Conservation (phyloP, 2,113 vertebrate genomes). For the Indicator maculatus region DNA sequence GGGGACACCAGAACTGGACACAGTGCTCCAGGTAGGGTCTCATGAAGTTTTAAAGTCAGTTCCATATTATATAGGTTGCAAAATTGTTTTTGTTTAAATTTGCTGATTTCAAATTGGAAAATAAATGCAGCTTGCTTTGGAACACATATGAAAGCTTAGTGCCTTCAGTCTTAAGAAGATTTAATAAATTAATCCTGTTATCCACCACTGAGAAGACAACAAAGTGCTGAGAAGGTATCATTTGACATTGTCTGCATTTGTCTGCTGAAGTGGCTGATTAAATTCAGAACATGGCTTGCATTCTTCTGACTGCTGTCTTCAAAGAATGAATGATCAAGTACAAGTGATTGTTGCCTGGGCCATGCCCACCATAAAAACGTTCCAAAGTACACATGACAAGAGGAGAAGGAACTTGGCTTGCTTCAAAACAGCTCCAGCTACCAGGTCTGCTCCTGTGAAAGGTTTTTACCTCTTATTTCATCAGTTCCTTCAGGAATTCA, state of each 20-base stretch:
- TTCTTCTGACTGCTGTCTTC: conserved; percentile 12
- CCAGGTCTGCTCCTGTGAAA: not conserved
- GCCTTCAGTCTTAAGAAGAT: not conserved
- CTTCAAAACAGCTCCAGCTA: not conserved
- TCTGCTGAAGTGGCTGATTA: not conserved
- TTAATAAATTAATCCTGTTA: conserved; percentile 53
- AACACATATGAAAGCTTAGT: not conserved
- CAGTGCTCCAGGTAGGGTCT: too few relatives aligned
- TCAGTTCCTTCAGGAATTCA: not conserved
- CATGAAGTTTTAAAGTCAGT: not conserved
- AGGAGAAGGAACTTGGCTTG: not conserved
- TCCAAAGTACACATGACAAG: conserved; percentile 38
- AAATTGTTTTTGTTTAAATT: not conserved
- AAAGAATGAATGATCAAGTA: conserved; percentile 12
- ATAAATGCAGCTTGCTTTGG: not conserved
- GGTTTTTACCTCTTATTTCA: not conserved
- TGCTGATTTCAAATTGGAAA: not conserved
- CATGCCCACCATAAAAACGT: not conserved
- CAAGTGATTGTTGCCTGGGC: conserved; percentile 13
- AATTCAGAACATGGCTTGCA: not conserved
- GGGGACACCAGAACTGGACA: too few relatives aligned
- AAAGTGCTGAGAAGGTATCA: not conserved
- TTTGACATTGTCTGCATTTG: not conserved
- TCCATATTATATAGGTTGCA: not conserved
- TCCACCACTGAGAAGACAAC: not conserved